phyloP scores from a whole-genome alignment of 2,888 invertebrate genomes.

The Tenodera sinensis region DNA sequence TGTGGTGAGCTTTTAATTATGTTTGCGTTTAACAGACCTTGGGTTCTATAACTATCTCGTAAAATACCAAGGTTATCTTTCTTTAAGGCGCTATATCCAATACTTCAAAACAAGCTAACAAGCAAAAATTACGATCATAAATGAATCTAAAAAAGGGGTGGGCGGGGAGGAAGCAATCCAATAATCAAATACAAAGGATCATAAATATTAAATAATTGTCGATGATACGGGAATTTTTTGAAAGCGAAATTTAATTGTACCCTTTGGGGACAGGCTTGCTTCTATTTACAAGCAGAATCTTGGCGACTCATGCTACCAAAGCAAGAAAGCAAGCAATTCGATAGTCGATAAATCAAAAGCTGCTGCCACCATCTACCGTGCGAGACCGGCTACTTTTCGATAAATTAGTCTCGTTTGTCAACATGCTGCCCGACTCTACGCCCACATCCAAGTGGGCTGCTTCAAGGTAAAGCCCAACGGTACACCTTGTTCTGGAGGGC shows the following conservation, averaged over 20 bases:
- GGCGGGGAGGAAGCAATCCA: neutral
- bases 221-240: neutral
- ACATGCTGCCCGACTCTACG: neutral
- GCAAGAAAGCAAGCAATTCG: neutral
- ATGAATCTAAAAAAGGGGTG: neutral
- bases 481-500: no score
- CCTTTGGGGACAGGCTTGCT: neutral
- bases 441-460: neutral
- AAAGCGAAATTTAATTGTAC: conserved; percentile 8
- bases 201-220: conserved; percentile 16
- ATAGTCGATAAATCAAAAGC: neutral
- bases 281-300: neutral
- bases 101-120: neutral
- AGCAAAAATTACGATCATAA: neutral
- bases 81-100: neutral
- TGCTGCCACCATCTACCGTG: neutral
- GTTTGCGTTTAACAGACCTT: neutral
- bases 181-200: neutral
- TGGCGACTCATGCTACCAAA: neutral
- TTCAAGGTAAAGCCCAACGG: neutral
- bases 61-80: neutral
- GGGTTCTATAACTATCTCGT: neutral
- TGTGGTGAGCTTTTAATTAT: neutral
- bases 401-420: neutral
- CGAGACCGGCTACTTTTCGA: neutral